Evolutionary conservation across 2,113 vertebrate genomes (phyloP), one percentile per base, ranked within the genome.

Genomic region (Emydocephalus ijimae): DNA sequence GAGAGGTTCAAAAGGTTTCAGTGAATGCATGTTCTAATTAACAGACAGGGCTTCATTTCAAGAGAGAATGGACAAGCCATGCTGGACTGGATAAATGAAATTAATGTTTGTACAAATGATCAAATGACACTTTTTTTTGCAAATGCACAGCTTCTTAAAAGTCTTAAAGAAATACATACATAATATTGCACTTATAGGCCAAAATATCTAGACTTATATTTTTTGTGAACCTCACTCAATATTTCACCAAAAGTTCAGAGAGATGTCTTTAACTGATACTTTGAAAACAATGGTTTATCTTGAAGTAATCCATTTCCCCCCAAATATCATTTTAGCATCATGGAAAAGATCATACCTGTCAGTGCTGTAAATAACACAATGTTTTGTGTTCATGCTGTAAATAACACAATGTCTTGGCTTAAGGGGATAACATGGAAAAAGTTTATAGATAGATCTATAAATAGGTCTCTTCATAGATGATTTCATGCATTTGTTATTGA

Each of bases 1-100:
- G 87, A 92, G 89, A 91, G 91, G 95, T 85, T 1, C 34, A 95
- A 93, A 97, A 93, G 89, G 88, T 91, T 91, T 94, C 24, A 95
- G 43, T 92, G 93, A 94, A 56, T 92, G 92, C 95, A 92, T 29
- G 89, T 91, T 95, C 2, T 95, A 95, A 93, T 94, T 93, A 95
- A 96, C 95, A 93, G 26, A 87, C 59, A 92, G 91, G 59, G 93
- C 93, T 95, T 96, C 91, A 94, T 92, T 94, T 96, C 94, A 93
- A 91, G 94, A 96, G 93, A 86, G 45, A 89, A 90, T 12, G 8
- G 54, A 12, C 91, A 50, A 85, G 39, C 90, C 92, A 92, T 93
- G 56, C 29, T 23, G n/a, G 74, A n/a, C 20, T 21, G 24, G 18
- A 89, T 81, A 11, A 59, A 26, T 94, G 64, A 57, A 93, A 88